Evolutionary conservation across 2,888 invertebrate genomes (phyloP), one percentile per base, ranked within the genome.

Genomic region (Euspilapteryx auroguttella): DNA sequence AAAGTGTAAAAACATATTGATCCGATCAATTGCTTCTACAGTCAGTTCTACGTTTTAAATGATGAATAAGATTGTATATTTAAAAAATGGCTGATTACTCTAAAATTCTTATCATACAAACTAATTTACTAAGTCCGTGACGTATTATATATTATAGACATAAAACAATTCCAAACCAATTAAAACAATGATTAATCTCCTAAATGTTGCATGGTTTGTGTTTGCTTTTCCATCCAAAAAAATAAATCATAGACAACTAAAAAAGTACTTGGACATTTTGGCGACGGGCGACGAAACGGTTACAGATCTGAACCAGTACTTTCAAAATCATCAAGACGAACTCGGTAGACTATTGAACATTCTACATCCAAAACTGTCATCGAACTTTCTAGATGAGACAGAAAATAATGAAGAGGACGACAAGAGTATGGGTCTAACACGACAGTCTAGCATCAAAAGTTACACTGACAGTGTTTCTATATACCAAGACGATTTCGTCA

Each of bases 241-340:
- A 17, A 46, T 51, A 47, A 41, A 39, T 43, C 37, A 41, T 53
- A 77, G 77, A 52, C 71, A 77, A 51, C 54, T 76, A 49, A 69
- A 63, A 56, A 79, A 80, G 44, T 81, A 80, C 55, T 68, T 82
- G 62, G 80, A 81, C 63, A 80, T 82, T 68, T 64, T 82, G 45
- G 79, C 71, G 41, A 65, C 73, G 10, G 66, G 71, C 30, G 66
- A 77, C 29, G 71, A 73, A 29, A 68, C 49, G 25, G 53, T 55
- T 2, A 52, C 61, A 4, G 73, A 71, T 38, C 40, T 73, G 34
- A 64, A 59, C 34, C 47, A 63, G 30, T 75, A 73, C 30, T 73
- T 66, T 34, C 56, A 58, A 36, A 47, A 47, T 21, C 75, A 75
- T 29, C 69, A 63, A 31, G 71, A 71, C 0, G 73, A 73, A 31